Evolutionary conservation across 1,140 invertebrate genomes (phyloP).

Genomic region (Onthophagus taurus): DNA sequence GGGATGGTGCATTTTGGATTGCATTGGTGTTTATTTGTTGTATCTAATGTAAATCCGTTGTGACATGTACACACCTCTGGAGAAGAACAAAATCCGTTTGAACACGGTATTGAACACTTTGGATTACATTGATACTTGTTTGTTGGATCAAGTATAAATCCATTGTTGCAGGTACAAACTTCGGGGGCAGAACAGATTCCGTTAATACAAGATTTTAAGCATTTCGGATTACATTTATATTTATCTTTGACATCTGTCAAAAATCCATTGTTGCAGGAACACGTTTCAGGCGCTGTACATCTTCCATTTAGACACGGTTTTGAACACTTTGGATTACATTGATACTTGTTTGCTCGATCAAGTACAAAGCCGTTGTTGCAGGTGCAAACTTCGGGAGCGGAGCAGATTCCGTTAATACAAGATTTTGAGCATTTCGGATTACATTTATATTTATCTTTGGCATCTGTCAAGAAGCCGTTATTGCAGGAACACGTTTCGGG

Average conservation of each 20-base stretch:
- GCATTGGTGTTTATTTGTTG: conserved; percentile 35
- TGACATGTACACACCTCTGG: conserved; percentile 40
- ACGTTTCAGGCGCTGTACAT: conserved; percentile 26
- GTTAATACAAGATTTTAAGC: conserved; percentile 29
- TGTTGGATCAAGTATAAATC: conserved; percentile 15
- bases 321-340: conserved; percentile 40
- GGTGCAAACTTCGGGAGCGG: conserved; percentile 36
- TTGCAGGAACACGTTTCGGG: conserved; percentile 37
- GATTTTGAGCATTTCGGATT: conserved; percentile 34
- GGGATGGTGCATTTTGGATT: conserved; percentile 34
- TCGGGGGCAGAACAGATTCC: conserved; percentile 49
- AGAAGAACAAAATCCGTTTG: conserved; percentile 40
- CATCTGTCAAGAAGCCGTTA: conserved; percentile 29
- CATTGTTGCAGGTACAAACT: conserved; percentile 35
- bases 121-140: conserved; percentile 36
- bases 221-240: conserved; percentile 41
- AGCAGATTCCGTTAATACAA: conserved; percentile 41
- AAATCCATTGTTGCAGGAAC: conserved; percentile 29
- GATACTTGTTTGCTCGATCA: conserved; percentile 24
- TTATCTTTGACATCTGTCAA: conserved; percentile 18
- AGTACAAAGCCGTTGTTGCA: conserved; percentile 36
- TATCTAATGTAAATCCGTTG: conserved; percentile 26
- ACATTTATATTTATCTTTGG: conserved; percentile 31
- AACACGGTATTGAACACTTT: conserved; percentile 34
- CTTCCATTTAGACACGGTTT: conserved; percentile 21